A percentile compares a stretch with the other conserved stretches of the same genome.
Evolutionary conservation across 2,888 invertebrate genomes (phyloP).

Genomic region (Brassicogethes aeneus): DNA sequence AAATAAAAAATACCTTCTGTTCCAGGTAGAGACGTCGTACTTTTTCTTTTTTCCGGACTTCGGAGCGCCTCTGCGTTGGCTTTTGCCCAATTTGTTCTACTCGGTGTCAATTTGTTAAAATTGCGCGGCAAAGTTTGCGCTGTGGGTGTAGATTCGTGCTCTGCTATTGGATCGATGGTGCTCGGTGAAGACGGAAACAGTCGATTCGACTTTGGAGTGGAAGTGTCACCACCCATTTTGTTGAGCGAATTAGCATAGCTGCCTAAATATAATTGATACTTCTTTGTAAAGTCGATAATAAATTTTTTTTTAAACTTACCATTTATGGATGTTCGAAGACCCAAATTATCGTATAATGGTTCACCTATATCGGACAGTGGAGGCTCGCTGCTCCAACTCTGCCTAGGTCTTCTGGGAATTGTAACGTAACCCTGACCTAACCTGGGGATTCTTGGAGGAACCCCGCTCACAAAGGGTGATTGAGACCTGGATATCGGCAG

Average conservation of each 20-base stretch:
- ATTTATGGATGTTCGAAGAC: constrained; percentile 74
- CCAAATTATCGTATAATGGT: constrained; percentile 81
- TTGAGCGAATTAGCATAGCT: constrained; percentile 59
- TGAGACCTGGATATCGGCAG: constrained; percentile 70
- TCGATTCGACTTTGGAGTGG: constrained; percentile 40
- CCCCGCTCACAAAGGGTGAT: constrained; percentile 61
- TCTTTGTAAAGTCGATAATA: no score
- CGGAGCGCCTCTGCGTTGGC: constrained; percentile 39
- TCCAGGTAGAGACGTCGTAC: constrained; percentile 26
- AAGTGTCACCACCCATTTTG: constrained; percentile 54
- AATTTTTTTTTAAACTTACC: no score
- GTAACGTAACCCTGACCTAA: constrained; percentile 69
- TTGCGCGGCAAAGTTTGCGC: constrained; percentile 36
- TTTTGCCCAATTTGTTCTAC: constrained; percentile 36
- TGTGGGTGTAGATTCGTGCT: constrained; percentile 45
- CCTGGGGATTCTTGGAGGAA: constrained; percentile 42
- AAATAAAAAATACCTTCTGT: constrained; percentile 2
- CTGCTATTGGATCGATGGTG: constrained; percentile 46
- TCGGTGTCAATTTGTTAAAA: constrained; percentile 26
- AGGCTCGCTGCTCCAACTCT: constrained; percentile 64
- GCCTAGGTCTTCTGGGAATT: constrained; percentile 73
- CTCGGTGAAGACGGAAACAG: constrained; percentile 31
- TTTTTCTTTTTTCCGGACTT: constrained; percentile 42
- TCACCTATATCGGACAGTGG: constrained; percentile 49
- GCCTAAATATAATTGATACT: no score